Evolutionary conservation across 2,888 invertebrate genomes (phyloP), one percentile per base, ranked within the genome.

Genomic region (Parnassius glacialis): DNA sequence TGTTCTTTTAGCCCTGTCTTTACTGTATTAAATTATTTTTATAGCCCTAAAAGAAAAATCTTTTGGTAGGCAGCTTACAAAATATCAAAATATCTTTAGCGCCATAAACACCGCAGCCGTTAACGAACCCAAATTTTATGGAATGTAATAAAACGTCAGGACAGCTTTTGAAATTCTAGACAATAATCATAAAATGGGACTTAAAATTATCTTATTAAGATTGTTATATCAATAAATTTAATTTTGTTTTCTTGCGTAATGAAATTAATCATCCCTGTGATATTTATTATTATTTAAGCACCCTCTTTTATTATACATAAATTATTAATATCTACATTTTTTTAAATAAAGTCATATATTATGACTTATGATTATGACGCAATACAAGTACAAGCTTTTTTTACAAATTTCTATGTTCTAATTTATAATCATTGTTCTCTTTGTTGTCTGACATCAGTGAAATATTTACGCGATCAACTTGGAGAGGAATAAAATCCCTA

Each of bases 61-160:
- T 59, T 59, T 63, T 45, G 52, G 42, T 63, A 59, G 51, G 16
- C 10, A 11, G 50, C 45, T 51, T 34, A 58, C 59, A 55, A 59
- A 59, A 52, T 56, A 56, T 52, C 59, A 55, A 59, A 59, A 52
- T 56, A 56, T 52, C 55, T 59, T 63, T 52, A 47, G 20, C 52
- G 51, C 45, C 59, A 63, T 63, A 59, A 55, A 62, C 55, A 56
- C 47, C 54, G 10, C 47, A 11, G 55, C 52, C 55, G 55, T 59
- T 59, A 56, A 52, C 51, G 55, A 55, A 59, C 55, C 58, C 58
- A 47, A 62, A 57, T 62, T 62, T 62, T 62, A 62, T 62, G 51
- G 44, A 13, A 56, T 25, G 58, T 63, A 63, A 59, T 63, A 63
- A 57, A 63, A 63, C 47, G 47, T 20, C 42, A 56, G 59, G 45